Conservation (phyloP, 1,140 invertebrate genomes). For the Trichonephila clavata region DNA sequence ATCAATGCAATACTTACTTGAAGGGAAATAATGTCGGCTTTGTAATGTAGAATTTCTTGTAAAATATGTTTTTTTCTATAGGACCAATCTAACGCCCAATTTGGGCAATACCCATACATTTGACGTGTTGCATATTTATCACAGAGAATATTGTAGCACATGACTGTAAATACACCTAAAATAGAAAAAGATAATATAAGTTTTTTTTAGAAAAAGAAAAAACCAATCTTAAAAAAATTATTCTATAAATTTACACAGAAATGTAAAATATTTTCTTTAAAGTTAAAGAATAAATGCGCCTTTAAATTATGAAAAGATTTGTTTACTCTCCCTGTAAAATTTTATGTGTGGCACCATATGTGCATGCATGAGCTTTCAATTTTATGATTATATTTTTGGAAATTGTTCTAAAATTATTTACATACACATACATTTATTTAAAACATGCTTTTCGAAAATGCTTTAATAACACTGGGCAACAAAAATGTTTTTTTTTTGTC, state of each 20-base stretch:
- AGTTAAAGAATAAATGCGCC: no score
- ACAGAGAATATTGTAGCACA: constrained; percentile 99
- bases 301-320: no score
- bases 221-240: no score
- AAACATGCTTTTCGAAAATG: background rate
- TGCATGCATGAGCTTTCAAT: no score
- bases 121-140: constrained; percentile 97
- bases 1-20: constrained; percentile 82
- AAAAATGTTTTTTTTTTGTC: no score
- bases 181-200: background rate
- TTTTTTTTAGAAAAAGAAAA: background rate
- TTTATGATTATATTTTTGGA: no score
- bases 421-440: background rate
- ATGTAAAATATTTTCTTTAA: background rate
- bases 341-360: no score
- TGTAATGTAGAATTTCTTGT: constrained; percentile 96
- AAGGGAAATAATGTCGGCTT: constrained; percentile 98
- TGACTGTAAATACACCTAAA: constrained; percentile 90
- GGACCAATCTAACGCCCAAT: constrained; percentile 96
- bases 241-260: background rate
- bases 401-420: background rate
- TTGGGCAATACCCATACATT: constrained; percentile 85
- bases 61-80: constrained; percentile 99
- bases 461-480: no score
- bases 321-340: no score